Percentiles rank a stretch among this genome's conserved stretches.
Evolutionary conservation across 1,140 invertebrate genomes (phyloP).

Genomic region (Pachypeltis micranthus): DNA sequence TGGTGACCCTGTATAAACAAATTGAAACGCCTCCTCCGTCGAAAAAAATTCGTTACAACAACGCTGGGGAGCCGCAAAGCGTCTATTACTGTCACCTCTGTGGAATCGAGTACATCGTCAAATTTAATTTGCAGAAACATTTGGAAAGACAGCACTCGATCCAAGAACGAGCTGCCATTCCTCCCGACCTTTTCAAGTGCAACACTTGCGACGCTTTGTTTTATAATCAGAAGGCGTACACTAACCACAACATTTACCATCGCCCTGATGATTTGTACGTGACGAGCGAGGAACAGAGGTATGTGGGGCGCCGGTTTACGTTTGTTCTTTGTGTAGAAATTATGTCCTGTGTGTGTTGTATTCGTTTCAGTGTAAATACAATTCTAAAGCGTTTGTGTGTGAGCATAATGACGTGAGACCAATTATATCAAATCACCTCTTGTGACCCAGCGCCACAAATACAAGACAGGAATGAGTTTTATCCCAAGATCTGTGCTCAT

Average conservation of each 20-base stretch:
- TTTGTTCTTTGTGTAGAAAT: too few relatives aligned
- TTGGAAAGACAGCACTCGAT: slow-evolving; percentile 44
- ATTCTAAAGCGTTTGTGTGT: too few relatives aligned
- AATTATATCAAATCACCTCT: too few relatives aligned
- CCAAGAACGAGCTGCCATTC: slow-evolving; percentile 41
- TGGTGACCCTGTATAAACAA: slow-evolving; percentile 40
- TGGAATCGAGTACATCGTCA: slow-evolving; percentile 52
- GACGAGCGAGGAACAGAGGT: too few relatives aligned
- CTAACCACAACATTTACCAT: slow-evolving; percentile 50
- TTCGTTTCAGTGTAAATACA: too few relatives aligned
- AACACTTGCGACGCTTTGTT: slow-evolving; percentile 53
- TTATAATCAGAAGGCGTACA: slow-evolving; percentile 51
- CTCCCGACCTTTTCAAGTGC: slow-evolving; percentile 46
- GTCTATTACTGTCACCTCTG: slow-evolving; percentile 56
- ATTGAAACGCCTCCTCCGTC: slow-evolving; percentile 43
- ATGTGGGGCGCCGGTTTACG: too few relatives aligned
- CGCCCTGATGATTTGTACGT: too few relatives aligned
- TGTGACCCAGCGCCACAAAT: too few relatives aligned
- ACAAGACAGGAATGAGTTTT: too few relatives aligned
- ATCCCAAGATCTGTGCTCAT: too few relatives aligned
- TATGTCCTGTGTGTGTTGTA: too few relatives aligned
- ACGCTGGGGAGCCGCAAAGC: slow-evolving; percentile 43
- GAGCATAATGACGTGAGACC: too few relatives aligned
- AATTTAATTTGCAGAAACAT: slow-evolving; percentile 55
- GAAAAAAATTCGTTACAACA: slow-evolving; percentile 45